Percentiles rank a stretch among this genome's conserved stretches.
phyloP scores from a whole-genome alignment of 2,113 vertebrate genomes.

The Callithrix jacchus region DNA sequence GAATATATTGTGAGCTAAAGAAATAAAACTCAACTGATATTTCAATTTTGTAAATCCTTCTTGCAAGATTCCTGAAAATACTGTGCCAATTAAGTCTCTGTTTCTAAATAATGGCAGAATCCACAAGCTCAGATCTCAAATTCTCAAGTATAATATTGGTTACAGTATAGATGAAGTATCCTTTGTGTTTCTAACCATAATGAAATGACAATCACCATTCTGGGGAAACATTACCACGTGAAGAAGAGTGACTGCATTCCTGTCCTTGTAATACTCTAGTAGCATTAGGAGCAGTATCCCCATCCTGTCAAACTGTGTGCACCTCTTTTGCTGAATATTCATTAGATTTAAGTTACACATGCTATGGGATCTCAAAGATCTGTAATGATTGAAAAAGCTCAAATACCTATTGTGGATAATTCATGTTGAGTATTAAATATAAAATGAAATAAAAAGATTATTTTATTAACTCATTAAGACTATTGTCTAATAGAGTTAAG shows the following conservation, averaged over 20 bases:
- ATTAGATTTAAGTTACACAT: not conserved
- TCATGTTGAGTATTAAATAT: not conserved
- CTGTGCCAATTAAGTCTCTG: not conserved
- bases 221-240: not conserved
- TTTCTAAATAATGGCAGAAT: not conserved
- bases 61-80: not conserved
- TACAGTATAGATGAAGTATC: not conserved
- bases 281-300: not conserved
- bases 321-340: not conserved
- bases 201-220: not conserved
- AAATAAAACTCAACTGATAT: not conserved
- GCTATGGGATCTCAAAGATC: slow-evolving; percentile 4
- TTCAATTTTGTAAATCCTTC: not conserved
- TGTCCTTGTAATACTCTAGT: not conserved
- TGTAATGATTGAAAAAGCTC: not conserved
- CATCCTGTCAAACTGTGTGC: not conserved
- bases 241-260: not conserved
- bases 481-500: not conserved
- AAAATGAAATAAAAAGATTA: not conserved
- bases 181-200: not conserved
- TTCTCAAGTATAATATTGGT: not conserved
- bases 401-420: not conserved
- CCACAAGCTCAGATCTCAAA: not conserved
- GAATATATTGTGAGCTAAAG: not conserved
- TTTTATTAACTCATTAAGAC: slow-evolving; percentile 6